Evolutionary conservation across 1,140 invertebrate genomes (phyloP), one percentile per base, ranked within the genome.

Genomic region (Zaprionus gabonicus): DNA sequence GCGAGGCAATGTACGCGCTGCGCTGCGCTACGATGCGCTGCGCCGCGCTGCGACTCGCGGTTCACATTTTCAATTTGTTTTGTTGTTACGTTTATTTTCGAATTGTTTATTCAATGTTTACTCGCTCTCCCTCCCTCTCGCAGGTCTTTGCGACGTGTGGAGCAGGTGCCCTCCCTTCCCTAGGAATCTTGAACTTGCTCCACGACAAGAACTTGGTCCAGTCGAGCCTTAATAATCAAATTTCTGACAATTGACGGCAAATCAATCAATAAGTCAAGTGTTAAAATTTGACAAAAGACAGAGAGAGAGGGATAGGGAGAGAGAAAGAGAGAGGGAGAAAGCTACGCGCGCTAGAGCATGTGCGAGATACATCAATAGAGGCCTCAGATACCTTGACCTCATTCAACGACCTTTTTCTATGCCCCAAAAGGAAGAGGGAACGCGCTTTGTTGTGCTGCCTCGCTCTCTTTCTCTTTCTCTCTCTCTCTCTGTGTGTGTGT

Each of bases 91-190:
- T 84, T 84, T 84, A 84, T 84, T 84, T 84, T 84, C 74, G 78
- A 81, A 83, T 84, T 84, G 81, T 84, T 84, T 84, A 84, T 84
- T 84, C 84, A 78, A 84, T 84, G 81, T 82, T 83, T 55, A 76
- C 58, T 64, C 46, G 60, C 25, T 49, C 20, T 34, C n/a, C 20
- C 27, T 49, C 53, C 23, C 58, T 55, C 38, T 46, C 56, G 36
- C 58, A 58, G 1, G 3, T 56, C 67, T 64, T n/a, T 41, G n/a
- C 7, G 15, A 23, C 34, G 15, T 36, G 31, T 5, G 27, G 31
- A 34, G 31, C 38, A 41, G 38, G 38, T 41, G 38, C 38, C 15
- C 38, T 13, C 4, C 38, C 4, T 41, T 41, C 28, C 28, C 31
- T 34, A 3, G 31, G 41, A 46, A 46, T 17, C 41, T 46, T 20